Percentiles rank a stretch among this genome's conserved stretches.
phyloP scores from a whole-genome alignment of 2,797 vertebrate genomes.

The Pelochelys cantorii region DNA sequence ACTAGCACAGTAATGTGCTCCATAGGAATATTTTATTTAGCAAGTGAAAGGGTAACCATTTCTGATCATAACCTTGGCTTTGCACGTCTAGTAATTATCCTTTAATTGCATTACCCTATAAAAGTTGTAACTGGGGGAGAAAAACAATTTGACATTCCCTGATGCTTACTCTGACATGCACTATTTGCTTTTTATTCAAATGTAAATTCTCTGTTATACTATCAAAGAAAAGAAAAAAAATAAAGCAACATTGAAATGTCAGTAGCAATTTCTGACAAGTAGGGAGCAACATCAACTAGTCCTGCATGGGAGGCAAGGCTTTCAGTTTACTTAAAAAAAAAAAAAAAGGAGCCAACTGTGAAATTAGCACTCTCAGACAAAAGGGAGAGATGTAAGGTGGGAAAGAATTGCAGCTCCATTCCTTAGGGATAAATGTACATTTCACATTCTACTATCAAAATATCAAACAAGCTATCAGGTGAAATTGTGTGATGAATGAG shows the following conservation, averaged over 20 bases:
- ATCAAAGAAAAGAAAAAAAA: conserved; percentile 84
- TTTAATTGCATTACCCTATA: conserved; percentile 86
- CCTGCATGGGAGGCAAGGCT: conserved; percentile 63
- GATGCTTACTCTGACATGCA: conserved; percentile 77
- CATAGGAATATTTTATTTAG: conserved; percentile 77
- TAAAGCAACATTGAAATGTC: conserved; percentile 93
- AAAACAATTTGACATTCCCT: conserved; percentile 80
- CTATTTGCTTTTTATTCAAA: conserved; percentile 87
- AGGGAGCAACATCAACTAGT: conserved; percentile 82
- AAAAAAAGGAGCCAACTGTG: conserved; percentile 49
- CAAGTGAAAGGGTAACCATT: conserved; percentile 81
- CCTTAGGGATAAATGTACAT: conserved; percentile 79
- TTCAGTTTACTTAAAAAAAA: conserved; percentile 59
- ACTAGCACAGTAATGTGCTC: conserved; percentile 67
- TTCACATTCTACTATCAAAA: conserved; percentile 80
- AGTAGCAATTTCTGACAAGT: conserved; percentile 93
- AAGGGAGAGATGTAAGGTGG: conserved; percentile 19
- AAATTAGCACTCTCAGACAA: conserved; percentile 66
- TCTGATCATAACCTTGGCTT: conserved; percentile 84
- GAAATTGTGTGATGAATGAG: conserved; percentile 88
- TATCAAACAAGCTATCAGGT: conserved; percentile 82
- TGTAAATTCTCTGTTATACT: conserved; percentile 80
- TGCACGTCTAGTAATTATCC: conserved; percentile 83
- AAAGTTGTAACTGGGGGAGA: conserved; percentile 79
- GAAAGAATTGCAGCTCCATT: not conserved